Evolutionary conservation across 1,140 invertebrate genomes (phyloP).

Genomic region (Calephelis nemesis): DNA sequence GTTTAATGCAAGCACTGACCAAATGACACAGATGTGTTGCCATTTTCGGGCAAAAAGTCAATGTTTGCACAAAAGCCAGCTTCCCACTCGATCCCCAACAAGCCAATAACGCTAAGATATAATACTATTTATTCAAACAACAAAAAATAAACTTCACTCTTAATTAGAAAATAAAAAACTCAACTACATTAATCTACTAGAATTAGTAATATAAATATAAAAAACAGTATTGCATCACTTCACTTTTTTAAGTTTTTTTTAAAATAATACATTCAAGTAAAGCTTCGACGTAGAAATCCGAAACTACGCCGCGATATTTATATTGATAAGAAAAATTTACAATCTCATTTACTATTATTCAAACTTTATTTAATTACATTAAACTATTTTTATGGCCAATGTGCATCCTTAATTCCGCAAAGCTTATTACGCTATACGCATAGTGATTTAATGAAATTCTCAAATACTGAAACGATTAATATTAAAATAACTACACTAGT

Average conservation of each 20-base stretch:
- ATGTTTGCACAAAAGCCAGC: not conserved
- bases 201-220: slow-evolving; percentile 61
- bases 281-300: slow-evolving; percentile 59
- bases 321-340: slow-evolving; percentile 39
- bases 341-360: slow-evolving; percentile 45
- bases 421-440: slow-evolving; percentile 54
- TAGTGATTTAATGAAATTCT: slow-evolving; percentile 44
- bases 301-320: slow-evolving; percentile 43
- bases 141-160: slow-evolving; percentile 67
- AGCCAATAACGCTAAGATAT: slow-evolving; percentile 61
- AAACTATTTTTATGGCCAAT: slow-evolving; percentile 56
- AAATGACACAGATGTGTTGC: slow-evolving; percentile 11
- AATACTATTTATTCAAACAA: slow-evolving; percentile 64
- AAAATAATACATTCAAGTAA: slow-evolving; percentile 44
- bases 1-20: slow-evolving; percentile 19
- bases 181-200: slow-evolving; percentile 51
- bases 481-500: slow-evolving; percentile 54
- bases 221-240: slow-evolving; percentile 45
- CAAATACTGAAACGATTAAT: slow-evolving; percentile 66
- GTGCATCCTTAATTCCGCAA: slow-evolving; percentile 57
- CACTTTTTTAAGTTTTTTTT: slow-evolving; percentile 25
- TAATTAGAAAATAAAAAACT: slow-evolving; percentile 56
- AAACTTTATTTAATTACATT: slow-evolving; percentile 35
- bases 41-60: not conserved
- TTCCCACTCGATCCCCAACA: slow-evolving; percentile 36